These are phyloP conservation scores for Arctia plantaginis DNA, from an alignment of 2,888 invertebrate genomes.

Conservation along the genomic window DNA sequence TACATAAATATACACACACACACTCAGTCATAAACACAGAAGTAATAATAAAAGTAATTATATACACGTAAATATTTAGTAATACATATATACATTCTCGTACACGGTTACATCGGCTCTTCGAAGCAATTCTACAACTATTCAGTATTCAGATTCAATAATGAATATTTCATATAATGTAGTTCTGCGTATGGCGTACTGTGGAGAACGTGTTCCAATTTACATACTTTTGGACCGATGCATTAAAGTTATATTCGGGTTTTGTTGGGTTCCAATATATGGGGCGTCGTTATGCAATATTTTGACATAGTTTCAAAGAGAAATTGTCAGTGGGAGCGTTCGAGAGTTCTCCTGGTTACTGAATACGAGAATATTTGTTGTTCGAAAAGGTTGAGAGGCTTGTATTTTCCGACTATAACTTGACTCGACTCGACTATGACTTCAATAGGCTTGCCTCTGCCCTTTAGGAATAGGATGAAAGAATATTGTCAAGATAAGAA, in stretches of 20 bases:
- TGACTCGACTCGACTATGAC: too few species aligned
- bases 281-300: not conserved
- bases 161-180: constrained; percentile 41
- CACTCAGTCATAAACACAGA: too few species aligned
- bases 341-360: not conserved
- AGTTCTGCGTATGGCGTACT: constrained; percentile 13
- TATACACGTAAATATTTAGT: not conserved
- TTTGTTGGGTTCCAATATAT: not conserved
- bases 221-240: constrained; percentile 17
- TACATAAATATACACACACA: too few species aligned
- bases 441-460: too few species aligned
- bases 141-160: constrained; percentile 27
- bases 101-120: not conserved
- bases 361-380: not conserved
- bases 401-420: too few species aligned
- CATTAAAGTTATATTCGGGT: constrained; percentile 1
- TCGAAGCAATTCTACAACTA: not conserved
- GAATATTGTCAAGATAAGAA: too few species aligned
- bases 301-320: not conserved
- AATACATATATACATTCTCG: not conserved
- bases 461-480: too few species aligned
- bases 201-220: constrained; percentile 10
- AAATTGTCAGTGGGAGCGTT: not conserved
- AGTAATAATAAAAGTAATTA: not conserved
- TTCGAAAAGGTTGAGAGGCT: too few species aligned